Conservation (phyloP, 2,888 invertebrate species). For the Gymnosoma rotundatum region DNA sequence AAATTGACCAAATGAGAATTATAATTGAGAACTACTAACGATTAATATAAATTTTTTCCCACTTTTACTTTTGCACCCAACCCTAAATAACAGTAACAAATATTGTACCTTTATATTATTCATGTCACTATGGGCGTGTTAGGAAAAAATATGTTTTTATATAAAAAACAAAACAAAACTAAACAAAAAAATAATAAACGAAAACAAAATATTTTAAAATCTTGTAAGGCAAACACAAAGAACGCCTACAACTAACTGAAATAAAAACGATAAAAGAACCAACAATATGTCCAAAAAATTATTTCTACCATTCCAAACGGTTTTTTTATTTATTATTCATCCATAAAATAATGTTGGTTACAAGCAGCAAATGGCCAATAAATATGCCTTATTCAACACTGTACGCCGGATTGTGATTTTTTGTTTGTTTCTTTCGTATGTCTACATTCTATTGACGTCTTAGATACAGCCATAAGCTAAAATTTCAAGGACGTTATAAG, state of each 20-base stretch:
- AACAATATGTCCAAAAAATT: conserved; percentile 58
- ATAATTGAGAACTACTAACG: background rate
- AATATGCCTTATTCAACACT: background rate
- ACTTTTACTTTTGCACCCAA: conserved; percentile 22
- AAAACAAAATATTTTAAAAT: conserved; percentile 5
- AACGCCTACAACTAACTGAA: conserved; percentile 47
- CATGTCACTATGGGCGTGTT: conserved; percentile 51
- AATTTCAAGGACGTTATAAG: conserved; percentile 69
- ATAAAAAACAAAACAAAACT: background rate
- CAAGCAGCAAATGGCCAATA: conserved; percentile 45
- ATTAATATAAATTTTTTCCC: conserved; percentile 1
- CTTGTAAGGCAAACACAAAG: conserved; percentile 16
- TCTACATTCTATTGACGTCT: conserved; percentile 55
- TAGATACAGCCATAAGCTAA: conserved; percentile 61
- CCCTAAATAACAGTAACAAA: background rate
- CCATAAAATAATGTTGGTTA: conserved; percentile 18
- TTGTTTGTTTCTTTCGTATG: conserved; percentile 14
- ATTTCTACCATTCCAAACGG: conserved; percentile 52
- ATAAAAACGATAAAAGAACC: conserved; percentile 9
- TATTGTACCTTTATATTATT: background rate
- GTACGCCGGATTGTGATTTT: conserved; percentile 30
- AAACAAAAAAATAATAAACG: too few species aligned
- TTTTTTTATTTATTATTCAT: conserved; percentile 7
- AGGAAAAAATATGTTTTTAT: conserved; percentile 15
- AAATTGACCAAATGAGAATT: too few species aligned